A percentile compares a stretch with the other conserved stretches of the same genome.
phyloP scores from a whole-genome alignment of 92 coral and sea anemone species.

The Zoanthus solanderi region DNA sequence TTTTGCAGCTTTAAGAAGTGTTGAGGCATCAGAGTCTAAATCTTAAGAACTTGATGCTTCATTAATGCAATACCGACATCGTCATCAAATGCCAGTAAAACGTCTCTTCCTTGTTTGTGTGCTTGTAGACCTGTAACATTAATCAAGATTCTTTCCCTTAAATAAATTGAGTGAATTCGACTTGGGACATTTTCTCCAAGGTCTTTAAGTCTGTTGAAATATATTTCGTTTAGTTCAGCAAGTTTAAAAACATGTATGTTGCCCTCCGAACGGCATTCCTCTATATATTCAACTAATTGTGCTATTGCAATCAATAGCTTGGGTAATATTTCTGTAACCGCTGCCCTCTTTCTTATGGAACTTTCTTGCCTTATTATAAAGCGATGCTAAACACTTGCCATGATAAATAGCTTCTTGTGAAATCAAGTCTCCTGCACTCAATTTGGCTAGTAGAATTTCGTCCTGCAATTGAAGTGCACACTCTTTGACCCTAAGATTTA shows the following conservation, averaged over 20 bases:
- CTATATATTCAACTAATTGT: conserved; percentile 66
- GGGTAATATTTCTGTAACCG: conserved; percentile 36
- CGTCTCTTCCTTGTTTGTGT: conserved; percentile 39
- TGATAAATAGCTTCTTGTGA: conserved; percentile 71
- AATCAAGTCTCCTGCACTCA: conserved; percentile 68
- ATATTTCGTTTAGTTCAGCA: too few species aligned
- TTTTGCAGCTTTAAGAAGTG: not conserved
- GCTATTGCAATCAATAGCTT: conserved; percentile 51
- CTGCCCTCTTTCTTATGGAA: too few species aligned
- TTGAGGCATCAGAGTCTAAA: conserved; percentile 33
- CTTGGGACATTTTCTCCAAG: too few species aligned
- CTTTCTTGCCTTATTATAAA: conserved; percentile 53
- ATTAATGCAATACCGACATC: conserved; percentile 20
- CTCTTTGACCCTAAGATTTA: conserved; percentile 61
- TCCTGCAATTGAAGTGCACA: conserved; percentile 39
- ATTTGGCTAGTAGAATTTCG: conserved; percentile 42
- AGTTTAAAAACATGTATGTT: too few species aligned
- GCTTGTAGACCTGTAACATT: conserved; percentile 40
- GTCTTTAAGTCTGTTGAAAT: too few species aligned
- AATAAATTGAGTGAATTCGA: too few species aligned
- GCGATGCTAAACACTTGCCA: conserved; percentile 55
- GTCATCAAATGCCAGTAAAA: conserved; percentile 42
- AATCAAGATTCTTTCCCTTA: conserved; percentile 9
- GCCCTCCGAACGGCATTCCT: not conserved
- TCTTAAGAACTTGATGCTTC: not conserved